Percentiles rank a stretch among this genome's conserved stretches.
Evolutionary conservation across 2,113 vertebrate species (phyloP).

Genomic region (Leptobrachium leishanense): DNA sequence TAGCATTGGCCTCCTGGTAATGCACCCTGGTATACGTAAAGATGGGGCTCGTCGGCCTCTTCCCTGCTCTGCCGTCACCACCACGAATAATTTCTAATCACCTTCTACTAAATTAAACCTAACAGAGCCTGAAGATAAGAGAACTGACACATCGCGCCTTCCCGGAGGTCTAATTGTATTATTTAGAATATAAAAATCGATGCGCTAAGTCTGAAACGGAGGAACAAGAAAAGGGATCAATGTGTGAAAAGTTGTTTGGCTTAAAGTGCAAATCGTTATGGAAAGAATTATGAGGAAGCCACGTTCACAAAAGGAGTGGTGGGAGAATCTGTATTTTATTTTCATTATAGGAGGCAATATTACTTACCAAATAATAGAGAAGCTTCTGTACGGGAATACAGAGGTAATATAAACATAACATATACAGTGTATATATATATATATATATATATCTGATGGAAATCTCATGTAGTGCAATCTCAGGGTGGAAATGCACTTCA

Average conservation of each 20-base stretch:
- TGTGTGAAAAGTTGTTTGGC: conserved; percentile 25
- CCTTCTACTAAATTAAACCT: conserved; percentile 75
- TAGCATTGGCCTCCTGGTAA: neutral
- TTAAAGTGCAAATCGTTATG: conserved; percentile 3
- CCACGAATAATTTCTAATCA: conserved; percentile 77
- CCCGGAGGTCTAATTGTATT: conserved; percentile 70
- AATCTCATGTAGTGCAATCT: too few relatives aligned
- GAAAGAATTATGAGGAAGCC: neutral
- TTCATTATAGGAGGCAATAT: too few relatives aligned
- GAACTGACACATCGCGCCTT: conserved; percentile 55
- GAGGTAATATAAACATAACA: too few relatives aligned
- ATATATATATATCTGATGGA: too few relatives aligned
- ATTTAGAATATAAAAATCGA: conserved; percentile 70
- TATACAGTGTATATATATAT: too few relatives aligned
- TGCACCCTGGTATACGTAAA: neutral
- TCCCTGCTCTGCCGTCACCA: conserved; percentile 68
- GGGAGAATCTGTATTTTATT: too few relatives aligned
- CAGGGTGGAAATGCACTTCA: too few relatives aligned
- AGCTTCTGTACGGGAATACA: too few relatives aligned
- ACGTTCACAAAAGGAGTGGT: neutral
- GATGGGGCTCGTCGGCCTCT: conserved; percentile 58
- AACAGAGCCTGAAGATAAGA: conserved; percentile 77
- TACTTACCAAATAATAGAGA: too few relatives aligned
- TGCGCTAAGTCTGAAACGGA: conserved; percentile 52
- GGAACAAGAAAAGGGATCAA: conserved; percentile 8